Percentiles rank a stretch among this genome's conserved stretches.
Conservation (phyloP, 2,113 vertebrate genomes). For the Orientallactaga bullata region DNA sequence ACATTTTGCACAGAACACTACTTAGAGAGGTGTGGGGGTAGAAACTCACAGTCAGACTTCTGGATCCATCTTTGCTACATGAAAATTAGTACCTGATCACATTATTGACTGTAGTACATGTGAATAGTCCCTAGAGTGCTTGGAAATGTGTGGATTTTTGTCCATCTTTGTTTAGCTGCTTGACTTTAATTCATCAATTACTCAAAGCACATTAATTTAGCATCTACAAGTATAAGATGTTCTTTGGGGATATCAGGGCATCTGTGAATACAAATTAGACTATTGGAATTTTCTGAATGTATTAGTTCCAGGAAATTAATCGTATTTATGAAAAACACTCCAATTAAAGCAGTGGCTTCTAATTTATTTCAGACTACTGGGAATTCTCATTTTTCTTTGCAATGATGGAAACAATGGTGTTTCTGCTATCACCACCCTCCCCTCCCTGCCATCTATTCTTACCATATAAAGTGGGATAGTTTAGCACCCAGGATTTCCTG, state of each 20-base stretch:
- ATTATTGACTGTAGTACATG: background rate
- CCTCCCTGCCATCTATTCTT: background rate
- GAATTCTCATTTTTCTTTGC: slow-evolving; percentile 28
- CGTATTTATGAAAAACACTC: slow-evolving; percentile 21
- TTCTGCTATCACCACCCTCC: background rate
- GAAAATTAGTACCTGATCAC: background rate
- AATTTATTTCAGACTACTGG: background rate
- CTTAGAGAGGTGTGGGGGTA: background rate
- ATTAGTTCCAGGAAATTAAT: slow-evolving; percentile 41
- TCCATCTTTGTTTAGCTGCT: background rate
- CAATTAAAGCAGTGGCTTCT: background rate
- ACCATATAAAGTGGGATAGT: background rate
- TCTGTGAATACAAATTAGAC: background rate
- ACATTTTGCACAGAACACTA: background rate
- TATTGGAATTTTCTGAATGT: background rate
- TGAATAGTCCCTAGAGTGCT: background rate
- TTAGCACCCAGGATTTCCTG: background rate
- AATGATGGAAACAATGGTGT: slow-evolving; percentile 22
- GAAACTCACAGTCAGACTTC: background rate
- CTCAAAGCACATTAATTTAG: slow-evolving; percentile 35
- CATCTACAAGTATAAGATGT: background rate
- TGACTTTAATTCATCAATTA: slow-evolving; percentile 46
- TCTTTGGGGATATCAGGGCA: background rate
- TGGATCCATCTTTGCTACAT: background rate
- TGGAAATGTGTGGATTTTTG: background rate